These are phyloP conservation scores for rat (Rattus norvegicus) DNA, from an alignment of 2,113 vertebrate genomes.

Conservation along the genomic window GRCr8 NC_086039.1:106347001-106347500, in stretches of 20 bases:
- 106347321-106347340: conserved; percentile 55
- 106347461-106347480: neutral
- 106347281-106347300: conserved; percentile 56
- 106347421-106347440: conserved; percentile 45
- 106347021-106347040: conserved; percentile 5
- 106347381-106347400: conserved; percentile 51
- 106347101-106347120: conserved; percentile 37
- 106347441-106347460: neutral
- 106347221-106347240: conserved; percentile 63
- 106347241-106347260: conserved; percentile 57
- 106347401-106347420: conserved; percentile 51
- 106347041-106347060: conserved; percentile 3
- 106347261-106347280: conserved; percentile 24
- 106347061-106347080: neutral
- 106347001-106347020: conserved; percentile 14
- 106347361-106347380: conserved; percentile 63
- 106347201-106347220: conserved; percentile 60
- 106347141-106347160: conserved; percentile 35
- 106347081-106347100: neutral
- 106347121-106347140: conserved; percentile 30
- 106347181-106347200: conserved; percentile 50
- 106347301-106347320: conserved; percentile 75
- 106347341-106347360: conserved; percentile 55
- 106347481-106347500: conserved; percentile 29
- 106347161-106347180: conserved; percentile 42